Conservation (phyloP, 2,888 invertebrate genomes). For the Caenorhabditis zanzibari region DNA sequence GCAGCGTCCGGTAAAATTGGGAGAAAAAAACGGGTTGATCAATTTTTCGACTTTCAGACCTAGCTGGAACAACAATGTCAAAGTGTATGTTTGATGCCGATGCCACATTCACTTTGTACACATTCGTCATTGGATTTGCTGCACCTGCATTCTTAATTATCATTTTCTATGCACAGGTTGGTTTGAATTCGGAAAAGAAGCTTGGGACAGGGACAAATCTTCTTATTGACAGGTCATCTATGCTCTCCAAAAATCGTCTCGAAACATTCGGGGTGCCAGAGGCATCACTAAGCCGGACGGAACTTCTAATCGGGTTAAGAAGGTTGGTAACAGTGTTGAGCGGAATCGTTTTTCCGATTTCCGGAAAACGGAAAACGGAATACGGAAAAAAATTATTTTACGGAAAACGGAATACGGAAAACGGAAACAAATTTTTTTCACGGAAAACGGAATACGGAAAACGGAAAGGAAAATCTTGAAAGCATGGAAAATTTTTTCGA, state of each 20-base stretch:
- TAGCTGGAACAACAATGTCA: constrained; percentile 72
- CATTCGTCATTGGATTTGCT: constrained; percentile 79
- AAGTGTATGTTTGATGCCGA: constrained; percentile 82
- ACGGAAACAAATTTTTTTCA: too few species aligned
- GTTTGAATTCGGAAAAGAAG: not conserved
- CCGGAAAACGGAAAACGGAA: too few species aligned
- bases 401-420: too few species aligned
- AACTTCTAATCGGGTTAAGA: constrained; percentile 66
- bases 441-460: too few species aligned
- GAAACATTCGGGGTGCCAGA: constrained; percentile 64
- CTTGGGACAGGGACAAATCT: not conserved
- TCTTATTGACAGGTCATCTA: constrained; percentile 69
- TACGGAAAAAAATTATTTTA: too few species aligned
- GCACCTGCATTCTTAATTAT: constrained; percentile 82
- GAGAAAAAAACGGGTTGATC: not conserved
- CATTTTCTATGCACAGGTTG: constrained; percentile 79
- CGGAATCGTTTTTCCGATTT: too few species aligned
- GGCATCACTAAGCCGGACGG: constrained; percentile 55
- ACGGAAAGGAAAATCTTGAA: too few species aligned
- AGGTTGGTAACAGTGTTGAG: constrained; percentile 41
- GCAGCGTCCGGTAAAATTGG: constrained; percentile 66
- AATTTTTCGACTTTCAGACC: constrained; percentile 48
- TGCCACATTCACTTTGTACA: constrained; percentile 80
- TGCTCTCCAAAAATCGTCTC: constrained; percentile 70
- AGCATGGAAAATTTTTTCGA: too few species aligned